Percentiles rank a stretch among this genome's conserved stretches.
These are phyloP conservation scores for Enhydra lutris DNA, from an alignment of 2,113 vertebrate species.

Conservation along the genomic window DNA sequence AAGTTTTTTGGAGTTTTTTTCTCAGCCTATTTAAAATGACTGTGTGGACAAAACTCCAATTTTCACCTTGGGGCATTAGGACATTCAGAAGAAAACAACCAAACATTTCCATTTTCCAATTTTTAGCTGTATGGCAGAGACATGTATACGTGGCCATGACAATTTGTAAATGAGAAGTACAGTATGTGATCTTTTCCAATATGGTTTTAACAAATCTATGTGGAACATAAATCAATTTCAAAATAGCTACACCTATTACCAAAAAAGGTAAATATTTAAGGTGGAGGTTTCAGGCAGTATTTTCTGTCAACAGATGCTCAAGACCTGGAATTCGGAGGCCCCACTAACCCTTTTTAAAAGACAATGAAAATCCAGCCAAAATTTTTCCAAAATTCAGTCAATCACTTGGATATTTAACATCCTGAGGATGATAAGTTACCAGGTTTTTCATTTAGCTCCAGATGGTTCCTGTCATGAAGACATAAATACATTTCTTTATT, in stretches of 20 bases:
- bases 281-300: not conserved
- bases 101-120: not conserved
- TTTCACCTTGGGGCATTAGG: not conserved
- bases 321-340: not conserved
- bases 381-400: conserved; percentile 36
- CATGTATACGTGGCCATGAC: not conserved
- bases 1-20: conserved; percentile 29
- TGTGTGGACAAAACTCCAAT: not conserved
- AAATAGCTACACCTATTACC: not conserved
- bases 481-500: conserved; percentile 46
- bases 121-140: conserved; percentile 13
- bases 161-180: not conserved
- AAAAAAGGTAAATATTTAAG: not conserved
- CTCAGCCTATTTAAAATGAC: conserved; percentile 14
- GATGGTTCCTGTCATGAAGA: conserved; percentile 50
- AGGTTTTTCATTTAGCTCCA: conserved; percentile 48
- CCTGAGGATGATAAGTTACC: conserved; percentile 39
- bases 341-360: conserved; percentile 13
- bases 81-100: not conserved
- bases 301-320: conserved; percentile 36
- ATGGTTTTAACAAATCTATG: conserved; percentile 1
- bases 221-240: conserved; percentile 15
- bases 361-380: conserved; percentile 47
- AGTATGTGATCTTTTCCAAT: not conserved
- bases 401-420: conserved; percentile 15